Conservation (phyloP, 2,797 vertebrate species). For the Rhincodon typus region DNA sequence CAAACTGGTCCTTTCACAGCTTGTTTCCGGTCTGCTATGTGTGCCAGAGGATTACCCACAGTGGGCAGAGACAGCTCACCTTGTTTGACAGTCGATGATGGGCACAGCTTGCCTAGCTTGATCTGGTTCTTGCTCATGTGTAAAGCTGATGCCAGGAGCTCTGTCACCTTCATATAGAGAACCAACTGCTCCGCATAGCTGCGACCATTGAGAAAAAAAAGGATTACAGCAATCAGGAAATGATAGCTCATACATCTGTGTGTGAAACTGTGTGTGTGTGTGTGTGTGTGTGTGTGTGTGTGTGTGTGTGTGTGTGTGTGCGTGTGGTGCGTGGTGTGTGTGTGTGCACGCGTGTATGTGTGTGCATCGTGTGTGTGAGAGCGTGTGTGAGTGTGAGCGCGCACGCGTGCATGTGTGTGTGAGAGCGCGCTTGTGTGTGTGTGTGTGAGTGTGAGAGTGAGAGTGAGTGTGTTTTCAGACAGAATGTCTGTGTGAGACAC, state of each 20-base stretch:
- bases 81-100: conserved; percentile 84
- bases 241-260: neutral
- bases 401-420: too few relatives aligned
- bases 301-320: too few relatives aligned
- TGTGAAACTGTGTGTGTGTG: neutral
- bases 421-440: too few relatives aligned
- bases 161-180: conserved; percentile 87
- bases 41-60: neutral
- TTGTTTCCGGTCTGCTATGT: neutral
- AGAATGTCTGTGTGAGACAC: too few relatives aligned
- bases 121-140: conserved; percentile 80
- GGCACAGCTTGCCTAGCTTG: conserved; percentile 72
- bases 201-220: conserved; percentile 41
- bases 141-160: conserved; percentile 77
- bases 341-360: too few relatives aligned
- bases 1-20: neutral
- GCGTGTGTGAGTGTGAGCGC: neutral
- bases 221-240: neutral
- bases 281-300: neutral
- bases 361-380: too few relatives aligned
- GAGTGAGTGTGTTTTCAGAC: too few relatives aligned
- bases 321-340: too few relatives aligned
- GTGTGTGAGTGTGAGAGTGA: too few relatives aligned
- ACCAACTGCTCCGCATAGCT: conserved; percentile 91
- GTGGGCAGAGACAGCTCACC: conserved; percentile 51